Percentiles rank a stretch among this genome's conserved stretches.
Evolutionary conservation across 1,140 invertebrate genomes (phyloP).

Genomic region (Drosophila miranda): DNA sequence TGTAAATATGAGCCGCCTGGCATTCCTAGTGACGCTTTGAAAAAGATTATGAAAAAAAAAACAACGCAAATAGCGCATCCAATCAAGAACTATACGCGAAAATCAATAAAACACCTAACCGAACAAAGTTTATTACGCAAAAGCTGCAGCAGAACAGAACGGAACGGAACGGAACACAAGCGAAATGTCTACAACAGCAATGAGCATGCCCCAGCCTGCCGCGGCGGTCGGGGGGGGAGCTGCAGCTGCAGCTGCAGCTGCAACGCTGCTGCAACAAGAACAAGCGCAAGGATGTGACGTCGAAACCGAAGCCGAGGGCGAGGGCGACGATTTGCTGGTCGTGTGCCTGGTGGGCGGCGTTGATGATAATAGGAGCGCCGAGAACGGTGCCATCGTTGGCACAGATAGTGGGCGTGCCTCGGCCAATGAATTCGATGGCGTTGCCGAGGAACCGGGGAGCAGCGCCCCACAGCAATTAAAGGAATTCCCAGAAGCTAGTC

Average conservation of each 20-base stretch:
- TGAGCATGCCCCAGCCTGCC: constrained; percentile 38
- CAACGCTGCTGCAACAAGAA: constrained; percentile 3
- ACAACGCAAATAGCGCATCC: constrained; percentile 42
- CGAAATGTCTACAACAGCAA: constrained; percentile 59
- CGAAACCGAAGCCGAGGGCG: constrained; percentile 13
- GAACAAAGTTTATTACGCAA: constrained; percentile 37
- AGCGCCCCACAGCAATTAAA: constrained; percentile 20
- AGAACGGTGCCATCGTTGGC: constrained; percentile 6
- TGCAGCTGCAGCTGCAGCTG: background rate
- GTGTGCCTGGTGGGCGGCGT: constrained; percentile 48
- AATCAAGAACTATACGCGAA: constrained; percentile 38
- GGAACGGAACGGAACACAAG: constrained; percentile 1
- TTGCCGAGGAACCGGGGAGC: constrained; percentile 20
- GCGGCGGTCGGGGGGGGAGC: background rate
- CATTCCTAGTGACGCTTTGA: constrained; percentile 33
- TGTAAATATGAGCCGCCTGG: constrained; percentile 11
- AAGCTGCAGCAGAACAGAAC: constrained; percentile 6
- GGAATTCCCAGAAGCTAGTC: constrained; percentile 6
- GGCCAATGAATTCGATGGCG: constrained; percentile 63
- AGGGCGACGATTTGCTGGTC: constrained; percentile 21
- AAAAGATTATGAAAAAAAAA: constrained; percentile 36
- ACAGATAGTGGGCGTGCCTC: constrained; percentile 67
- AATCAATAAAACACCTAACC: constrained; percentile 48
- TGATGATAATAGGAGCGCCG: constrained; percentile 28
- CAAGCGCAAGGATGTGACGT: constrained; percentile 16